A percentile compares a stretch with the other conserved stretches of the same genome.
phyloP scores from a whole-genome alignment of 2,888 invertebrate species.

The Agonopterix subpropinquella region DNA sequence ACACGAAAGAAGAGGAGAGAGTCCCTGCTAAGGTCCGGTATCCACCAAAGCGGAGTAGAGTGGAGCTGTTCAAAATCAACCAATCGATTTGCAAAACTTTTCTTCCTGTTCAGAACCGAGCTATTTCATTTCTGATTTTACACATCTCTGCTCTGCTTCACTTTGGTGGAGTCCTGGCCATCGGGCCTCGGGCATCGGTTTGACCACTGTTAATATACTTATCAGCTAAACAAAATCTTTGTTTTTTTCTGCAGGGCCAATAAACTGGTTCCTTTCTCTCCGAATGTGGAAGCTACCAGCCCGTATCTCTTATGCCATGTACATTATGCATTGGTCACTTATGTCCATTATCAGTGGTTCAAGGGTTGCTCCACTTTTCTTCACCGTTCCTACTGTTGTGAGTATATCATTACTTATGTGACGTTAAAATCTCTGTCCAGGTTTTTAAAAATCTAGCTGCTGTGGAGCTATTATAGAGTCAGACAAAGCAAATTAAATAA shows the following conservation, averaged over 20 bases:
- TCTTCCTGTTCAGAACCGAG: too few species aligned
- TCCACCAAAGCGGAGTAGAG: too few species aligned
- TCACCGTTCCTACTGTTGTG: constrained; percentile 12
- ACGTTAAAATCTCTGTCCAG: background rate
- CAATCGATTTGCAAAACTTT: too few species aligned
- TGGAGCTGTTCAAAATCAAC: too few species aligned
- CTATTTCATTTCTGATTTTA: background rate
- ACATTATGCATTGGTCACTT: constrained; percentile 13
- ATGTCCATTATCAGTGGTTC: constrained; percentile 18
- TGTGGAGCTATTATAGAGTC: too few species aligned
- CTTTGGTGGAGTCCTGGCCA: too few species aligned
- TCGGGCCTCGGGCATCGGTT: too few species aligned
- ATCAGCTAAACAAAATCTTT: background rate
- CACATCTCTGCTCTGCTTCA: background rate
- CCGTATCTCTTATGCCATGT: constrained; percentile 62
- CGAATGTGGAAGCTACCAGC: constrained; percentile 55
- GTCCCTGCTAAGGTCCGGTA: too few species aligned
- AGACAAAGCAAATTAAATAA: too few species aligned
- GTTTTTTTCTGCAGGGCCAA: constrained; percentile 36
- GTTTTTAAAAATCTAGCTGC: too few species aligned
- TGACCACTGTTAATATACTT: too few species aligned
- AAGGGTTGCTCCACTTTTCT: constrained; percentile 25
- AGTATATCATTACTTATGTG: background rate
- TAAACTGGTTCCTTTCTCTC: constrained; percentile 58
- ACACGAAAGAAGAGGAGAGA: too few species aligned